Percentiles rank a stretch among this genome's conserved stretches.
phyloP scores from a whole-genome alignment of 2,113 vertebrate species.

The Condylura cristata region DNA sequence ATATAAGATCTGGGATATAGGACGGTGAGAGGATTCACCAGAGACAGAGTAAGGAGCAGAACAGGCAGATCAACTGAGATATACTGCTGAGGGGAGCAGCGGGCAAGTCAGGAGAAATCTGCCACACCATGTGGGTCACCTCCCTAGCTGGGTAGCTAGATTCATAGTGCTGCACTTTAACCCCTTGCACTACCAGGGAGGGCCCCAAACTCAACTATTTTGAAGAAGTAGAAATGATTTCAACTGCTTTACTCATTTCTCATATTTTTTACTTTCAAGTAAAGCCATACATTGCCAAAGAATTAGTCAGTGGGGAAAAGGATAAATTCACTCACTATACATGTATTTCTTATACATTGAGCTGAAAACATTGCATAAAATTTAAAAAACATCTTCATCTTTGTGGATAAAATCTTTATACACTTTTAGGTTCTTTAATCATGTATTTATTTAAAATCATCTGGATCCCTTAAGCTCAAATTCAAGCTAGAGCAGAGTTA shows the following conservation, averaged over 20 bases:
- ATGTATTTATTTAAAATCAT: slow-evolving; percentile 13
- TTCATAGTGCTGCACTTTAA: no score
- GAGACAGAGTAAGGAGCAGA: no score
- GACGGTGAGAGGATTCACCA: no score
- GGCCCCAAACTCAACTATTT: slow-evolving; percentile 25
- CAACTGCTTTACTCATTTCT: slow-evolving; percentile 29
- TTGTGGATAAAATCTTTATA: slow-evolving; percentile 11
- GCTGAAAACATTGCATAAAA: slow-evolving; percentile 50
- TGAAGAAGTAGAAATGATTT: slow-evolving; percentile 4
- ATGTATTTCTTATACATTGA: slow-evolving; percentile 44
- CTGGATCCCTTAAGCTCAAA: neutral
- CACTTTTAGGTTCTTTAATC: neutral
- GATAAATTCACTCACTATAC: neutral
- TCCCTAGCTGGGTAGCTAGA: no score
- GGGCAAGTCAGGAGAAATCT: no score
- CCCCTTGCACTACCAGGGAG: no score
- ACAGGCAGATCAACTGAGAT: no score
- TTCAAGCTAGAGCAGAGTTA: neutral
- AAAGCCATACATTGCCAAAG: slow-evolving; percentile 26
- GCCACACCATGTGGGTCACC: no score
- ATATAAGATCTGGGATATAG: no score
- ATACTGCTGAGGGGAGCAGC: no score
- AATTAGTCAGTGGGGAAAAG: neutral
- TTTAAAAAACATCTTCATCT: neutral
- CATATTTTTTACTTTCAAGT: slow-evolving; percentile 31